These are phyloP conservation scores for Homarus gammarus DNA, from an alignment of 2,888 invertebrate genomes.

Conservation along the genomic window DNA sequence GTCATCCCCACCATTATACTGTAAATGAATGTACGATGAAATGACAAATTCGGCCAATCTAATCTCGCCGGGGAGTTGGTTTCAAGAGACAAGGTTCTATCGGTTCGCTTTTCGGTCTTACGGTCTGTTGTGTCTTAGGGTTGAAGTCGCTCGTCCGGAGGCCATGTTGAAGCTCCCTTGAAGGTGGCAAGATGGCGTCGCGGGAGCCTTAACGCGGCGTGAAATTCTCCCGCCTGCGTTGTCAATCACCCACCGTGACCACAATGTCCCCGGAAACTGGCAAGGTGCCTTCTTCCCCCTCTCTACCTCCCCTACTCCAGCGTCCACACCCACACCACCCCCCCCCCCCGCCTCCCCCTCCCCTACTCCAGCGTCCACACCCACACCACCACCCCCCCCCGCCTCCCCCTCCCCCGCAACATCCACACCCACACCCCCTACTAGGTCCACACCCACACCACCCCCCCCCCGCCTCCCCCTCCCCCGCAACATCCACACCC, in stretches of 20 bases:
- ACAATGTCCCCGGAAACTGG: conserved; percentile 33
- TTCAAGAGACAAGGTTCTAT: too few relatives aligned
- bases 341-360: background rate
- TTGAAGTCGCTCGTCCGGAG: background rate
- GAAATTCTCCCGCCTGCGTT: conserved; percentile 60
- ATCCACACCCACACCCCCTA: too few relatives aligned
- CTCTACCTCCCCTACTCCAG: background rate
- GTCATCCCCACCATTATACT: conserved; percentile 64
- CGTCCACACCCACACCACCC: background rate
- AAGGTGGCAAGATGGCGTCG: background rate
- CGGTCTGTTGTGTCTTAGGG: too few relatives aligned
- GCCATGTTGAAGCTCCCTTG: conserved; percentile 1
- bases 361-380: too few relatives aligned
- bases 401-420: background rate
- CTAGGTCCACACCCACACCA: too few relatives aligned
- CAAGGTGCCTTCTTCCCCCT: background rate
- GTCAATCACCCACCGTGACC: conserved; percentile 42
- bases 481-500: too few relatives aligned
- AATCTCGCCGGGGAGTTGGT: background rate
- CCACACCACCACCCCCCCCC: background rate
- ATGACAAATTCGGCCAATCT: conserved; percentile 64
- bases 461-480: background rate
- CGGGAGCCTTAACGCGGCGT: conserved; percentile 47
- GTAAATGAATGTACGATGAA: conserved; percentile 66
- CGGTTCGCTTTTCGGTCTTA: too few relatives aligned